Base-by-base conservation (phyloP, 1,140 invertebrate species). In the Drosophila busckii region DNA sequence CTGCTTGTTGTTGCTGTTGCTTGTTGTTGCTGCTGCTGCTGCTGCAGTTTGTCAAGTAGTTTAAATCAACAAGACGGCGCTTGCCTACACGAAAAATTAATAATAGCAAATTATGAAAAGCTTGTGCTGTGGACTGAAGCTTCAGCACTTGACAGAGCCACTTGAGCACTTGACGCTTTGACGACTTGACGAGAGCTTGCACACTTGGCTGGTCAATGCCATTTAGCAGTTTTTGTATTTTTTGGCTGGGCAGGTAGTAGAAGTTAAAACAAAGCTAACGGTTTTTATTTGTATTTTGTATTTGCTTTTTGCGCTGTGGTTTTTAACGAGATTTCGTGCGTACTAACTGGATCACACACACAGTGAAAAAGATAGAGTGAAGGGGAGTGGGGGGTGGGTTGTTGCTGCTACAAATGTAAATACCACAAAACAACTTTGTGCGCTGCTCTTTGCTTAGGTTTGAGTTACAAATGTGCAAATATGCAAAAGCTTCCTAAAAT, bases 131-230 rank as follows among this genome's bases (percentile, higher is more conserved):
- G n/a, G n/a, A 23, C 23, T 16, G 19, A 19, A 19, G 32, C 34
- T 19, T 38, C 42, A 22, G 16, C 60, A 62, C 40, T 45, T 66
- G 49, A 42, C 42, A 31, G 34, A 52, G 44, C 58, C 46, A 31
- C 20, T 5, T 34, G 15, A 40, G 32, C 40, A 38, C 10, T 25
- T 13, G 19, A 15, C 38, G 25, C 19, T 38, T 49, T 19, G 19
- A 34, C 32, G 49, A 38, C 22, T 50, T n/a, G n/a, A n/a, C n/a
- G n/a, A n/a, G n/a, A 34, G 34, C 53, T 60, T 45, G 32, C 41
- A 44, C 68, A 65, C 63, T 82, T 55, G 53, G 54, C 49, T 80
- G 73, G 73, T 80, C 73, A 80, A 80, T 78, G 73, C 56, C 73
- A 55, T 55, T 49, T 67, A 46, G 67, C 32, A 34, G 49, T 37